Percentiles rank a stretch among this genome's conserved stretches.
phyloP scores from a whole-genome alignment of 2,797 vertebrate species.

The Meda fulgida region DNA sequence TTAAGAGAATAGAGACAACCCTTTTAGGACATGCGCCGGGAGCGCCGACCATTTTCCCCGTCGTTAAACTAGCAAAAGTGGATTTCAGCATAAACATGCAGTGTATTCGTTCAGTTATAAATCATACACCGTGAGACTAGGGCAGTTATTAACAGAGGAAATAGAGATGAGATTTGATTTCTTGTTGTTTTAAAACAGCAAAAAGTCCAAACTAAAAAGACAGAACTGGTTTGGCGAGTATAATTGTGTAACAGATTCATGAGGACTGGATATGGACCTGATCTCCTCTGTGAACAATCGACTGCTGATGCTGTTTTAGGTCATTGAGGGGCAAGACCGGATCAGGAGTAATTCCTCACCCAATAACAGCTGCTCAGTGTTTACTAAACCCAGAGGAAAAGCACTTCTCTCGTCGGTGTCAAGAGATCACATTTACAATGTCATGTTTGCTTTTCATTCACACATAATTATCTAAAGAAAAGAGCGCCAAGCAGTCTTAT shows the following conservation, averaged over 20 bases:
- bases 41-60: too few relatives aligned
- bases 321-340: background rate
- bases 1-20: too few relatives aligned
- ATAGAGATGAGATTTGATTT: background rate
- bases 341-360: background rate
- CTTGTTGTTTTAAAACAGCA: background rate
- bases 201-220: background rate
- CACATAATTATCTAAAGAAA: constrained; percentile 31
- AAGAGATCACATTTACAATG: constrained; percentile 13
- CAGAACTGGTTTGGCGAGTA: background rate
- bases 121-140: background rate
- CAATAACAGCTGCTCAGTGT: constrained; percentile 49
- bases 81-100: background rate
- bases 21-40: too few relatives aligned
- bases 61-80: too few relatives aligned
- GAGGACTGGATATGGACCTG: background rate
- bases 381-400: constrained; percentile 68
- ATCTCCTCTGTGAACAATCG: background rate
- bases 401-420: constrained; percentile 54
- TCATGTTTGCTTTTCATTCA: constrained; percentile 50
- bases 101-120: too few relatives aligned
- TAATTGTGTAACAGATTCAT: too few relatives aligned
- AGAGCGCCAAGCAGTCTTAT: background rate
- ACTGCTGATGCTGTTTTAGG: background rate
- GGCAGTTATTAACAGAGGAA: background rate